These are phyloP conservation scores for Manduca sexta DNA, from an alignment of 1,140 invertebrate genomes.

Conservation along the genomic window DNA sequence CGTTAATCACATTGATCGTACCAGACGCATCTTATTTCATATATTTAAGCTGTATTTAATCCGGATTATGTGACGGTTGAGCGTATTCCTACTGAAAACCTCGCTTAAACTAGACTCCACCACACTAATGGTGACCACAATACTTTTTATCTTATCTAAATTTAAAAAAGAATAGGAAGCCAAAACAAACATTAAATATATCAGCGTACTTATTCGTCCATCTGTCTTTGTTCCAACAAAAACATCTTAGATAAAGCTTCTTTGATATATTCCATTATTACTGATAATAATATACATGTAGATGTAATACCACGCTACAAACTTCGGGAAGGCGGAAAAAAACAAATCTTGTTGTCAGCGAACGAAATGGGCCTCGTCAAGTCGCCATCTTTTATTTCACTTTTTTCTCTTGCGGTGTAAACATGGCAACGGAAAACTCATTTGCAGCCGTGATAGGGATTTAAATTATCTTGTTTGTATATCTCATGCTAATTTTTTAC, in stretches of 20 bases:
- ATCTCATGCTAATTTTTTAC: slow-evolving; percentile 2
- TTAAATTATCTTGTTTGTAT: slow-evolving; percentile 25
- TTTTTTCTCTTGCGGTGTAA: slow-evolving; percentile 32
- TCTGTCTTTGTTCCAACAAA: too few species aligned
- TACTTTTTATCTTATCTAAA: too few species aligned
- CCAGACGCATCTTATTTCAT: too few species aligned
- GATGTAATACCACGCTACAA: slow-evolving; percentile 31
- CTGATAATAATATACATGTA: background rate
- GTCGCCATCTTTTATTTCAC: slow-evolving; percentile 22
- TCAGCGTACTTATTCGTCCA: too few species aligned
- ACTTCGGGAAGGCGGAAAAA: slow-evolving; percentile 25
- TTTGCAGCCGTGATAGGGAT: slow-evolving; percentile 33
- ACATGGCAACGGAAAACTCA: slow-evolving; percentile 29
- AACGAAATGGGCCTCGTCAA: slow-evolving; percentile 34
- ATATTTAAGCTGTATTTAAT: too few species aligned
- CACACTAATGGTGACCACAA: too few species aligned
- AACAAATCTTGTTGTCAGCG: slow-evolving; percentile 48
- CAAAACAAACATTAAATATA: too few species aligned
- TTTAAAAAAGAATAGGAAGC: too few species aligned
- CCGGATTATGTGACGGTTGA: too few species aligned
- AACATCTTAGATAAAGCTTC: background rate
- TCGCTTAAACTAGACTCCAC: too few species aligned
- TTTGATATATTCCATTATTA: background rate
- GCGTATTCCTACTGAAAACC: too few species aligned
- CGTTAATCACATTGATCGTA: too few species aligned